Base-by-base conservation (phyloP, 2,113 vertebrate genomes). In the Phocoena sinus region DNA sequence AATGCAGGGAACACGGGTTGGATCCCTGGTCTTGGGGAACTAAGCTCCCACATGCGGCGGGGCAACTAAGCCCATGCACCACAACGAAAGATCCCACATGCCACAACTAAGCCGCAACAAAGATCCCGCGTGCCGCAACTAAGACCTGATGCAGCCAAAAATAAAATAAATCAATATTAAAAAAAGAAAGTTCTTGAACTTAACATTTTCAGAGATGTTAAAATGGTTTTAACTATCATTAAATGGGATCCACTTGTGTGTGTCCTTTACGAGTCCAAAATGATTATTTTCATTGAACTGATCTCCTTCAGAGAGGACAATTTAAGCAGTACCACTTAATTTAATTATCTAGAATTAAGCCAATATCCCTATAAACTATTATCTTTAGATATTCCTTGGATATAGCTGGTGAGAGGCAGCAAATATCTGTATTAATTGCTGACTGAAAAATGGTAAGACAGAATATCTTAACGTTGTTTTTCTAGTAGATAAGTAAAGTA, bases 391-490 rank as follows among this genome's bases (percentile, higher is more conserved):
- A 77, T 88, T 96, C 50, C 31, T 86, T 95, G 80, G 8, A 65
- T 95, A 73, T 93, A 26, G 26, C 47, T 80, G 25, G 31, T 31
- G 31, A 65, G 47, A 90, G 8, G 47, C 87, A 31, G 21, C 41
- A 96, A 91, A 86, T 96, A 83, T 65, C 74, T 94, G 3, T 89
- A 89, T 89, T 96, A 71, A 65, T 41, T 82, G 50, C 36, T 94
- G 21, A 87, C 18, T 71, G 25, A 94, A 94, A 96, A 84, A 65
- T 47, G 5, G 73, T 67, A 80, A 47, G 47, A 58, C 90, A 67
- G 44, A 89, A 92, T 77, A 80, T 86, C 53, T 94, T 94, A 80
- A 15, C 23, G 13, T 36, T 36, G 89, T 70, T 87, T 95, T 83
- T 26, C 33, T 93, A 88, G 25, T 89, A 56, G 76, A 38, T 38